Percentiles rank a stretch among this genome's conserved stretches.
Conservation (phyloP, 2,113 vertebrate genomes). For the Anarhynchus alexandrinus region DNA sequence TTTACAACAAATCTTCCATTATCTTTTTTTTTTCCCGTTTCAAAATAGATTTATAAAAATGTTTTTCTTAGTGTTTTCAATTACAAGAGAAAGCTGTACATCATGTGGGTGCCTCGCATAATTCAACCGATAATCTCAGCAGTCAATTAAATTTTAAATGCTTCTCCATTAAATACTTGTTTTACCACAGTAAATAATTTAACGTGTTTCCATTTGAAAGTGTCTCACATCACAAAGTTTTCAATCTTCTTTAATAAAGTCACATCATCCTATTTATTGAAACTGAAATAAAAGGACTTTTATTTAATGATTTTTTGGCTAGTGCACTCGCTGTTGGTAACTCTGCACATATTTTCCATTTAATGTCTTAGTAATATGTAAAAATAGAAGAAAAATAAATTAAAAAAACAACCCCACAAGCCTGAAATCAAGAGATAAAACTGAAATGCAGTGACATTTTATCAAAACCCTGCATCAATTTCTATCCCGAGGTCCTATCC, state of each 20-base stretch:
- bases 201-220: not conserved
- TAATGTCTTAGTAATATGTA: not conserved
- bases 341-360: not conserved
- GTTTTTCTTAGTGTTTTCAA: not conserved
- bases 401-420: not conserved
- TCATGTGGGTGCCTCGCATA: not conserved
- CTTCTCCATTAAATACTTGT: slow-evolving; percentile 45
- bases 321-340: not conserved
- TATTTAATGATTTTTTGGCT: not conserved
- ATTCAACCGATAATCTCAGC: slow-evolving; percentile 31
- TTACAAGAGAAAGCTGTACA: not conserved
- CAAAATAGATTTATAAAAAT: not conserved
- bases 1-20: not conserved
- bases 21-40: not conserved
- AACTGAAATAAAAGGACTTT: not conserved
- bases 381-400: not conserved
- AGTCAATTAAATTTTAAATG: slow-evolving; percentile 53
- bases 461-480: not conserved
- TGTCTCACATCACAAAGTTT: slow-evolving; percentile 43
- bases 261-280: not conserved
- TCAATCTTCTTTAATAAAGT: slow-evolving; percentile 35
- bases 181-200: slow-evolving; percentile 57
- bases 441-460: not conserved
- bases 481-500: not conserved
- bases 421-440: not conserved